These are phyloP conservation scores for Heloderma charlesbogerti DNA, from an alignment of 2,113 vertebrate species.

Conservation along the genomic window DNA sequence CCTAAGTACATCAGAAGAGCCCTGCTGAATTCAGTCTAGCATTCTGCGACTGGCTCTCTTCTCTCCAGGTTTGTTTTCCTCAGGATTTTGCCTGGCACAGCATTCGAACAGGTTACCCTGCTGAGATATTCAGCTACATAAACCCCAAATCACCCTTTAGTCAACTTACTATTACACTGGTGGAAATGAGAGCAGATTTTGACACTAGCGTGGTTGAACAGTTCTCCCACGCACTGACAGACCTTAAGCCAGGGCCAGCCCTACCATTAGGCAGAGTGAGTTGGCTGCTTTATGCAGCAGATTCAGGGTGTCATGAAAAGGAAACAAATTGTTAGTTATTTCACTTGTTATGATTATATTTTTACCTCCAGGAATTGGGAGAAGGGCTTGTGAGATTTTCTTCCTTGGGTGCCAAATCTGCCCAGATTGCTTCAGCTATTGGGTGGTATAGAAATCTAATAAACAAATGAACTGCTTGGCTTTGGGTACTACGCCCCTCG, in stretches of 20 bases:
- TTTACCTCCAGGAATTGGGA: background rate
- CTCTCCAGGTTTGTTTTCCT: background rate
- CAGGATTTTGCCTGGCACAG: background rate
- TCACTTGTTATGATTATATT: background rate
- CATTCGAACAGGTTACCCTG: background rate
- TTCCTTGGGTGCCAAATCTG: background rate
- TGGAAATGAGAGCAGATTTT: background rate
- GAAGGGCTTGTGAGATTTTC: background rate
- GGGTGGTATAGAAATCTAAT: too few relatives aligned
- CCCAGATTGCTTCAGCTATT: too few relatives aligned
- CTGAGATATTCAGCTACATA: background rate
- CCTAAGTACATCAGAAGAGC: background rate
- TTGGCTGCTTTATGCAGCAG: too few relatives aligned
- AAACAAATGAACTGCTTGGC: too few relatives aligned
- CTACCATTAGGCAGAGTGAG: background rate
- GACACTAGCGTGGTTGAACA: background rate
- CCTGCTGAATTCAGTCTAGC: background rate
- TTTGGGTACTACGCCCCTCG: too few relatives aligned
- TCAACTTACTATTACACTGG: constrained; percentile 7
- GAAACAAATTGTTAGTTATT: background rate
- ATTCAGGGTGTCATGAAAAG: background rate
- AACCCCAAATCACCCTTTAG: background rate
- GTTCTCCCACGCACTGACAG: constrained; percentile 25
- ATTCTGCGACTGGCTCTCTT: background rate
- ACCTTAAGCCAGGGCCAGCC: background rate